Percentiles rank a stretch among this genome's conserved stretches.
Conservation (phyloP, 2,113 vertebrate species). For the Rafetus swinhoei region DNA sequence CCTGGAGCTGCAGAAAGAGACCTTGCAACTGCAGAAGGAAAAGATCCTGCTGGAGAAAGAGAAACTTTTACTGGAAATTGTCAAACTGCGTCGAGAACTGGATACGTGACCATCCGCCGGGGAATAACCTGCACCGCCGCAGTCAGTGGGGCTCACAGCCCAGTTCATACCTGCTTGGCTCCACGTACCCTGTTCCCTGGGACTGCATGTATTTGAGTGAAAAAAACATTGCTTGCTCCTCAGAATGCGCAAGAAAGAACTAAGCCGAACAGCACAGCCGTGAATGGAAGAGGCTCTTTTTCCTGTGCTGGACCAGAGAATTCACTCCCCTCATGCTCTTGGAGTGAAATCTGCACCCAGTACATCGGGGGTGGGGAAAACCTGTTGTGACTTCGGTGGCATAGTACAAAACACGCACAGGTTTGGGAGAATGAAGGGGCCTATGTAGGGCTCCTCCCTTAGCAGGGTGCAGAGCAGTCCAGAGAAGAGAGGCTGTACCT, state of each 20-base stretch:
- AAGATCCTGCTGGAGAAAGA: conserved; percentile 25
- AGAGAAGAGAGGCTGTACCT: neutral
- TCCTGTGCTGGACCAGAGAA: neutral
- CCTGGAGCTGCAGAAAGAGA: conserved; percentile 31
- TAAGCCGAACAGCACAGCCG: neutral
- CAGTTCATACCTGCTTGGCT: neutral
- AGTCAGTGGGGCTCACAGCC: neutral
- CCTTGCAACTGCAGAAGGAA: conserved; percentile 11
- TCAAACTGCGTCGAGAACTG: neutral
- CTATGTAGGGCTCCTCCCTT: neutral
- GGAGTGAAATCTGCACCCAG: neutral
- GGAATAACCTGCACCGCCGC: neutral
- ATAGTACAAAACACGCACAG: neutral
- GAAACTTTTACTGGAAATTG: conserved; percentile 19
- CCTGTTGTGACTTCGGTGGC: neutral
- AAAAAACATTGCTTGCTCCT: neutral
- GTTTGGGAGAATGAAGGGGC: neutral
- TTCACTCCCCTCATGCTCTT: neutral
- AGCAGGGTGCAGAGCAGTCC: neutral
- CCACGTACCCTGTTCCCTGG: neutral
- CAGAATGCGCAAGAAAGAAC: neutral
- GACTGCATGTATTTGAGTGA: neutral
- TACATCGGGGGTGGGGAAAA: neutral
- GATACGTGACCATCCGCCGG: neutral
- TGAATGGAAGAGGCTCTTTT: neutral